Evolutionary conservation across 2,888 invertebrate genomes (phyloP).

Genomic region (Hydraecia micacea): DNA sequence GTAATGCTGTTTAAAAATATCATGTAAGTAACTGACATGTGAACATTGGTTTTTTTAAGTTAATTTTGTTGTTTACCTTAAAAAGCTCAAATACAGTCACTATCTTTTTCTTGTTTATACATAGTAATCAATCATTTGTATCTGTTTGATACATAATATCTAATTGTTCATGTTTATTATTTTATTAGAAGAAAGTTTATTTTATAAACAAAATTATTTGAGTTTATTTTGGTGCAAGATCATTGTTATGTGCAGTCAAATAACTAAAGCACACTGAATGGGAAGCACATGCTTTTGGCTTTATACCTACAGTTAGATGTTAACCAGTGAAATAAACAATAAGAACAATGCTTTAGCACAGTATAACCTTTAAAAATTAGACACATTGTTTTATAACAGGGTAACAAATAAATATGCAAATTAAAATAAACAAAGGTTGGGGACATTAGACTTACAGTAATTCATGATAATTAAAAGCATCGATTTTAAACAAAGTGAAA

Average conservation of each 20-base stretch:
- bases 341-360: slow-evolving; percentile 24
- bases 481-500: slow-evolving; percentile 16
- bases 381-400: slow-evolving; percentile 29
- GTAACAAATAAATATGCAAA: slow-evolving; percentile 33
- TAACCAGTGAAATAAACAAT: slow-evolving; percentile 23
- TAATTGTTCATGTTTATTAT: not conserved
- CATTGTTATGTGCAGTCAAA: not conserved
- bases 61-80: slow-evolving; percentile 24
- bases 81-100: slow-evolving; percentile 10
- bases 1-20: not conserved
- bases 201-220: slow-evolving; percentile 26
- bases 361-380: slow-evolving; percentile 42
- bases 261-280: not conserved
- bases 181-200: slow-evolving; percentile 14
- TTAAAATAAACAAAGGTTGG: slow-evolving; percentile 29
- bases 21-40: not conserved
- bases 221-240: not conserved
- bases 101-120: slow-evolving; percentile 26
- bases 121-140: slow-evolving; percentile 13
- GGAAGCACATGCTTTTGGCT: slow-evolving; percentile 10
- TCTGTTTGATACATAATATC: slow-evolving; percentile 17
- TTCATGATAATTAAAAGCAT: slow-evolving; percentile 47
- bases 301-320: not conserved
- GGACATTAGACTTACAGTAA: slow-evolving; percentile 34
- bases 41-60: not conserved